These are phyloP conservation scores for Malurus splendens DNA, from an alignment of 2,797 vertebrate genomes.

Conservation along the genomic window DNA sequence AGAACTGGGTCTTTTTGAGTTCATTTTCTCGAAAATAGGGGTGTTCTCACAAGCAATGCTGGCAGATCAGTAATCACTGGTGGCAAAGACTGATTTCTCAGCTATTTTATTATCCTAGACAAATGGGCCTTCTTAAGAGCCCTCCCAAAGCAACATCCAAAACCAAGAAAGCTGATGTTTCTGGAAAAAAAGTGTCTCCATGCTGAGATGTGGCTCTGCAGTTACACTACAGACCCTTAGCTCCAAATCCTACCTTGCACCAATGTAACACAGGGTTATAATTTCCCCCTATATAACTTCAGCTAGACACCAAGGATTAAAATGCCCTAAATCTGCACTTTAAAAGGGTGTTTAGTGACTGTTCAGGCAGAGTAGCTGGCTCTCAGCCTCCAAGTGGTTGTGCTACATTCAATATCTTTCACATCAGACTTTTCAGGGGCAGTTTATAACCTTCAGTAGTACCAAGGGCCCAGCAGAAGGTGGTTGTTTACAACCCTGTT, in stretches of 20 bases:
- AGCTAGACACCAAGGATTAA: background rate
- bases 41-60: background rate
- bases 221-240: background rate
- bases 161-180: background rate
- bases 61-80: background rate
- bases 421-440: background rate
- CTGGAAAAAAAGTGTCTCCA: background rate
- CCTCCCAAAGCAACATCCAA: background rate
- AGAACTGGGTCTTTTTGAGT: background rate
- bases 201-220: accelerated
- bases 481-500: background rate
- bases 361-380: background rate
- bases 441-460: background rate
- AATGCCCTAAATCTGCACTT: background rate
- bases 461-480: background rate
- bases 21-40: background rate
- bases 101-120: background rate
- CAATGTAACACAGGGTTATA: background rate
- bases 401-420: background rate
- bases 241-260: background rate
- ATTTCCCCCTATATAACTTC: background rate
- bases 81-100: background rate
- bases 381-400: background rate
- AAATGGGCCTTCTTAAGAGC: background rate
- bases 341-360: background rate